Base-by-base conservation (phyloP, 2,113 vertebrate genomes). In the Machaerirhynchus nigripectus region DNA sequence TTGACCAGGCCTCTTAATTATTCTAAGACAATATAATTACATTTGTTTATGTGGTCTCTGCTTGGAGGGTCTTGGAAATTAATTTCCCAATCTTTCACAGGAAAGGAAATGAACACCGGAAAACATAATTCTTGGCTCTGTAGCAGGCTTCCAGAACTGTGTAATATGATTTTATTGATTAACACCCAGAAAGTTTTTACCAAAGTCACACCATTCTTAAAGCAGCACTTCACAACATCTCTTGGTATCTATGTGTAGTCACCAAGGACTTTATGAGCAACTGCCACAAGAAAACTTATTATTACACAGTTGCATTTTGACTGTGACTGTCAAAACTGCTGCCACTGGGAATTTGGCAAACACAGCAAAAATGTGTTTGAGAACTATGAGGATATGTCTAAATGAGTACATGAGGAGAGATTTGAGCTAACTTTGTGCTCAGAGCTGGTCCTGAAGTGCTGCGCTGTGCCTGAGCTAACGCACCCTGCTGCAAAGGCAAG, bases 261-360 rank as follows among this genome's bases (percentile, higher is more conserved):
- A 94, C 40, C 28, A 79, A 93, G 75, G 88, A 86, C 50, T 90
- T 93, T 11, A 83, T 67, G 27, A 90, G 46, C n/a, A 88, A 50
- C n/a, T 93, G 76, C 65, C 65, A 76, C 53, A 76, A 37, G n/a
- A 91, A 84, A 82, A 91, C 19, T 67, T 71, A 88, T 70, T 94
- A 90, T 88, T 90, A 78, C 73, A 84, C 52, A 78, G 83, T 84
- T 78, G 31, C 82, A 93, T 96, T 97, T 95, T 96, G 89, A 95
- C 64, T 89, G 60, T 40, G 56, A 37, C 52, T 95, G 92, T 95
- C 93, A 95, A 95, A 97, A 86, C 76, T 64, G 35, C 84, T 5
- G 0, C 90, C 83, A 78, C 27, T 63, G 80, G 68, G 76, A 95
- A 89, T 90, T 89, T 95, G 93, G 86, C 86, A 96, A 90, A 55